Evolutionary conservation across 2,888 invertebrate species (phyloP).

Genomic region (Protonemura montana): DNA sequence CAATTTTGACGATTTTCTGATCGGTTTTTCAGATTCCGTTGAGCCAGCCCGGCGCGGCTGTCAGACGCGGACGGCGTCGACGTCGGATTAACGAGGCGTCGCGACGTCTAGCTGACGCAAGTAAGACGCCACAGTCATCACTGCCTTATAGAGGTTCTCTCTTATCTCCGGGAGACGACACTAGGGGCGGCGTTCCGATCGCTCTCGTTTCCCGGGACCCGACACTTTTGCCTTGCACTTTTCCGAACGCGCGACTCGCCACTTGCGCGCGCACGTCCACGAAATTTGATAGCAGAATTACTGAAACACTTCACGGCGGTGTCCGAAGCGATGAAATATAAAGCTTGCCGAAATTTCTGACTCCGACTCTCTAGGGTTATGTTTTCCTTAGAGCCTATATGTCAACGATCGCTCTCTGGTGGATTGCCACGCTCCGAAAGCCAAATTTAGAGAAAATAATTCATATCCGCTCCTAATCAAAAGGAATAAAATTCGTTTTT

Average conservation of each 20-base stretch:
- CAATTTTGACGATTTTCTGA: neutral
- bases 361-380: neutral
- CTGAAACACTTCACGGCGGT: neutral
- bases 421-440: no score
- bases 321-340: neutral
- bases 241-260: neutral
- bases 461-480: no score
- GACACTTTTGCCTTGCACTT: neutral
- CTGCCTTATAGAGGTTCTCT: neutral
- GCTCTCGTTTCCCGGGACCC: neutral
- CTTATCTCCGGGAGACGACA: neutral
- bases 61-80: neutral
- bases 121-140: neutral
- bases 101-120: neutral
- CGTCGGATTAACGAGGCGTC: neutral
- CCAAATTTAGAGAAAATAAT: no score
- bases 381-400: neutral
- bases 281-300: neutral
- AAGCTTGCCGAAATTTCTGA: neutral
- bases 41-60: neutral
- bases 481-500: no score
- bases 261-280: neutral
- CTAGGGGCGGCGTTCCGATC: neutral
- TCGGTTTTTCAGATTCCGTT: neutral
- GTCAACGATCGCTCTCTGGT: no score